Evolutionary conservation across 1,140 invertebrate species (phyloP), one percentile per base, ranked within the genome.

Genomic region (Drosophila bipectinata): DNA sequence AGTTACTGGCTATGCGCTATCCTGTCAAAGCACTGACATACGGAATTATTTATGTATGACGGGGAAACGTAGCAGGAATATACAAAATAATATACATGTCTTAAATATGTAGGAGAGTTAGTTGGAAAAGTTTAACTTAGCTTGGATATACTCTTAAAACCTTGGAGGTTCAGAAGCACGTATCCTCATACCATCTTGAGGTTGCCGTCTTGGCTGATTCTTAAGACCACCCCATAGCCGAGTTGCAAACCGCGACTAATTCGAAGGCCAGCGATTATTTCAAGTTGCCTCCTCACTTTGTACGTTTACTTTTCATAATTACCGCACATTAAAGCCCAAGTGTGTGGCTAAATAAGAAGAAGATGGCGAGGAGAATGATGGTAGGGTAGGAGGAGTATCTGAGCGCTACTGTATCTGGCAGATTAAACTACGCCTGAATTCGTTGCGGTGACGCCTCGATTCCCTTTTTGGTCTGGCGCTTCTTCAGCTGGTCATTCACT

Each of bases 291-390:
- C 10, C 47, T 34, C 47, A 10, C 10, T 10, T 44, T 76, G 79
- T 58, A 78, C 87, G 82, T 88, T 82, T 82, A 72, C 79, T 76
- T 82, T 82, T 87, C 59, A 72, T 87, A 87, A 87, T 87, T 87
- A 88, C 83, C 66, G 44, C 71, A 80, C 66, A 87, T 88, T 87
- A 87, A 82, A 82, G 78, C 77, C 78, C 48, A 87, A 82, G 62
- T 82, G 51, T 79, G 69, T 69, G 66, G 63, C 68, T 59, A 39
- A 64, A 52, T 4, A 32, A 44, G 34, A 32, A 45, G 14, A 30
- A 3, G 15, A 37, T 21, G 34, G 18, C 18, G 45, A 26, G 18
- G 68, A 51, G 61, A 68, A 79, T 73, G 63, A 55, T 37, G 14
- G 41, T 10, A 1, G 18, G 45, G 14, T 10, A 34, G 21, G 3